Percentiles rank a stretch among this genome's conserved stretches.
phyloP scores from a whole-genome alignment of 2,797 vertebrate species.

The Percopsis omiscomaycus region DNA sequence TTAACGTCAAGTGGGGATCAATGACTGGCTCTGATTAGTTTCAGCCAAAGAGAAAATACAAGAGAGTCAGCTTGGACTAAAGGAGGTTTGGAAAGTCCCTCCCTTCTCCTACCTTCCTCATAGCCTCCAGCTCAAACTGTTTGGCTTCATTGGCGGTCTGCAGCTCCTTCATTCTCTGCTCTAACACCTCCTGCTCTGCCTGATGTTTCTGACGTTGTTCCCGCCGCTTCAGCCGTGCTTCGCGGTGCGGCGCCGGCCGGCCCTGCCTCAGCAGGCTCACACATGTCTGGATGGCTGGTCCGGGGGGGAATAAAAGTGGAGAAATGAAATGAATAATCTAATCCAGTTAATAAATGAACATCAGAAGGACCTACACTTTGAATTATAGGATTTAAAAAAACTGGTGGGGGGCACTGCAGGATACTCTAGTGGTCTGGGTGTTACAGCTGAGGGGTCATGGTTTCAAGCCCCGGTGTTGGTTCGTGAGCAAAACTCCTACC shows the following conservation, averaged over 20 bases:
- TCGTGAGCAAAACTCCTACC: neutral
- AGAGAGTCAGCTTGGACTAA: neutral
- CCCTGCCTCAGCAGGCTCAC: slow-evolving; percentile 82
- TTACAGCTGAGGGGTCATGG: neutral
- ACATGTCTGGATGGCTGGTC: slow-evolving; percentile 86
- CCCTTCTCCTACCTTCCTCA: slow-evolving; percentile 84
- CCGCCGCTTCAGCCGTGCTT: slow-evolving; percentile 85
- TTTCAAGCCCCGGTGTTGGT: neutral
- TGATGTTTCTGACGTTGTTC: slow-evolving; percentile 85
- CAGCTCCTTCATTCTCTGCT: slow-evolving; percentile 90
- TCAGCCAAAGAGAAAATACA: too few relatives aligned
- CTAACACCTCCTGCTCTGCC: slow-evolving; percentile 90
- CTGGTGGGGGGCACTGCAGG: neutral
- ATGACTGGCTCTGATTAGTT: too few relatives aligned
- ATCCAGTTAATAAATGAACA: too few relatives aligned
- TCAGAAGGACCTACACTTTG: too few relatives aligned
- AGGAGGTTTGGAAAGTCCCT: neutral
- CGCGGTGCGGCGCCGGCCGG: slow-evolving; percentile 85
- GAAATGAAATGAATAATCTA: too few relatives aligned
- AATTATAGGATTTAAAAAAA: neutral
- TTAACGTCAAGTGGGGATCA: too few relatives aligned
- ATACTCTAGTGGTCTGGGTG: too few relatives aligned
- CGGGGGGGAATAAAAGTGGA: neutral
- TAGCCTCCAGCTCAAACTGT: slow-evolving; percentile 89
- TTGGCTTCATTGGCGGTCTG: slow-evolving; percentile 91